These are phyloP conservation scores for Columbina picui DNA, from an alignment of 2,113 vertebrate species.

Conservation along the genomic window DNA sequence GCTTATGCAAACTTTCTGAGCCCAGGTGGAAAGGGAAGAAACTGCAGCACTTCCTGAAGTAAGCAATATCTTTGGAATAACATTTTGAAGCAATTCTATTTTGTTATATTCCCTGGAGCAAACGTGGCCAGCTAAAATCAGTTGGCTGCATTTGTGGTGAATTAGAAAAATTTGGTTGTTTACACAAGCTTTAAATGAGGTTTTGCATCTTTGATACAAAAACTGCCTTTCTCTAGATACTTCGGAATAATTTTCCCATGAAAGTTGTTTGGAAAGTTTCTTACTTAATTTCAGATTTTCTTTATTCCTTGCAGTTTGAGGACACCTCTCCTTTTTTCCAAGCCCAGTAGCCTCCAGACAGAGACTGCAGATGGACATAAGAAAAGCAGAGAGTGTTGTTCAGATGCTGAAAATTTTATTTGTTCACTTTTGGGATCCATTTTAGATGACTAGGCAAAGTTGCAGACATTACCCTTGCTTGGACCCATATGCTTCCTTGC, in stretches of 20 bases:
- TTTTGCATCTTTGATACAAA: background rate
- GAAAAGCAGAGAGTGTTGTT: background rate
- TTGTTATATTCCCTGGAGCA: background rate
- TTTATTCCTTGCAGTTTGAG: background rate
- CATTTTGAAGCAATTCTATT: background rate
- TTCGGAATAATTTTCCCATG: background rate
- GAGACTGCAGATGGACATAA: background rate
- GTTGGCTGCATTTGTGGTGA: background rate
- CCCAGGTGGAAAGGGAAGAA: background rate
- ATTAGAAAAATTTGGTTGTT: background rate
- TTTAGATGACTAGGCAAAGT: background rate
- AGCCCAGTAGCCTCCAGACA: background rate
- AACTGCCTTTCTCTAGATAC: background rate
- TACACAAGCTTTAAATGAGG: background rate
- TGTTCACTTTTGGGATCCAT: background rate
- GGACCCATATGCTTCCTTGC: too few relatives aligned
- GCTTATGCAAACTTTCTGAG: background rate
- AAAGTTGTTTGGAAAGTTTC: background rate
- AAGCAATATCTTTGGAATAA: background rate
- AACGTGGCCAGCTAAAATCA: background rate
- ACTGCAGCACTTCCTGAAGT: background rate
- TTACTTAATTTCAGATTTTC: background rate
- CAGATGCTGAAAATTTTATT: background rate
- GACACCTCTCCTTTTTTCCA: background rate
- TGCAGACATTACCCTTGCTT: slow-evolving; percentile 4